Conservation (phyloP, 1,140 invertebrate genomes). For the Nylanderia fulva region DNA sequence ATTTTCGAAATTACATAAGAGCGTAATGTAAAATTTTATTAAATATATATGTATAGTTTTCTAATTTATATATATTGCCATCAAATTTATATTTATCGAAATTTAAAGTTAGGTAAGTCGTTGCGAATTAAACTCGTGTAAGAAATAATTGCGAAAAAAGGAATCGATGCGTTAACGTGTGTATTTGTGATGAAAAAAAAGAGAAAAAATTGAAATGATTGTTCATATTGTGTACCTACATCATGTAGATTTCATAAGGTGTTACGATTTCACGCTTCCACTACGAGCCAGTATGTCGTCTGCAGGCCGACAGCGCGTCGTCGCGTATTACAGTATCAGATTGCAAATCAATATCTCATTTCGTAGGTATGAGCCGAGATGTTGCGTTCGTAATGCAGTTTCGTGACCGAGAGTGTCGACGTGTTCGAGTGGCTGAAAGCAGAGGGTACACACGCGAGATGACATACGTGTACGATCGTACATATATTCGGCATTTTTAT, state of each 20-base stretch:
- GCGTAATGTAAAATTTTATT: background rate
- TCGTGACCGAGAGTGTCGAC: slow-evolving; percentile 73
- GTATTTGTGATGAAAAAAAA: background rate
- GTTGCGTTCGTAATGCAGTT: slow-evolving; percentile 82
- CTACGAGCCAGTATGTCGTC: slow-evolving; percentile 62
- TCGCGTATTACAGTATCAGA: slow-evolving; percentile 79
- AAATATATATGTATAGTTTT: background rate
- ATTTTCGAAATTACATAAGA: background rate
- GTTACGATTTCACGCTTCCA: slow-evolving; percentile 57
- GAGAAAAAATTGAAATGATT: background rate
- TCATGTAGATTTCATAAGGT: slow-evolving; percentile 50
- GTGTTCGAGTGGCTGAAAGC: slow-evolving; percentile 61
- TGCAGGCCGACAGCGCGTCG: slow-evolving; percentile 69
- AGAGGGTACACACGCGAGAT: slow-evolving; percentile 43
- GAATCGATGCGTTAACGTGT: background rate
- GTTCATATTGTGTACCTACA: background rate
- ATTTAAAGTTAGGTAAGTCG: background rate
- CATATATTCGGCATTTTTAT: slow-evolving; percentile 37
- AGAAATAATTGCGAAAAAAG: background rate
- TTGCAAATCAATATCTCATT: slow-evolving; percentile 84
- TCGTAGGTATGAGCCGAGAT: slow-evolving; percentile 81
- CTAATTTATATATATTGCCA: background rate
- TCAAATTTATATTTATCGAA: background rate
- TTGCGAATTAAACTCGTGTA: background rate
- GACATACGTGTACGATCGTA: slow-evolving; percentile 32